These are phyloP conservation scores for Aleiodes alternator DNA, from an alignment of 2,888 invertebrate genomes.

Conservation along the genomic window DNA sequence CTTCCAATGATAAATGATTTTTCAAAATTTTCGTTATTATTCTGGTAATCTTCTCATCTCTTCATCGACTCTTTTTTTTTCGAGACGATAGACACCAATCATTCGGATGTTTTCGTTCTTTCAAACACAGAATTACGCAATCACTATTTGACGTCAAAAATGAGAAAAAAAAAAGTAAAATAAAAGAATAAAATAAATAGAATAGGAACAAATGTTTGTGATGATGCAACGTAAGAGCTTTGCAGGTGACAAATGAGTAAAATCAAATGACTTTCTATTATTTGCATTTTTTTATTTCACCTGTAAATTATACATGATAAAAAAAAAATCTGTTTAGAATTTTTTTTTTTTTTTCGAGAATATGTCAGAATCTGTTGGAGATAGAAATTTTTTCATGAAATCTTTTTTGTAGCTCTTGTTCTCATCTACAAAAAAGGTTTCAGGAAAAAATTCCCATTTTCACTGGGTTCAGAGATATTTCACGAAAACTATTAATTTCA, in stretches of 20 bases:
- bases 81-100: neutral
- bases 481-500: no score
- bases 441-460: no score
- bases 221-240: neutral
- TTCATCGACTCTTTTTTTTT: neutral
- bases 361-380: neutral
- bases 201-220: neutral
- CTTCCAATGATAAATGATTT: neutral
- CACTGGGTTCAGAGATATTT: no score
- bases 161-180: neutral
- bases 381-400: no score
- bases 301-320: neutral
- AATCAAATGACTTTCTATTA: slow-evolving; percentile 3
- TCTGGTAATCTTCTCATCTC: neutral
- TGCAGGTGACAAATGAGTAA: neutral
- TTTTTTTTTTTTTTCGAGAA: no score
- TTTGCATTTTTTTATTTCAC: neutral
- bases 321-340: neutral
- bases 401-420: no score
- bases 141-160: neutral
- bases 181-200: no score
- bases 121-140: slow-evolving; percentile 4
- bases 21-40: neutral
- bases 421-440: no score
- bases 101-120: neutral